Percentiles rank a stretch among this genome's conserved stretches.
phyloP scores from a whole-genome alignment of 2,797 vertebrate genomes.

The Babyrousa celebensis region DNA sequence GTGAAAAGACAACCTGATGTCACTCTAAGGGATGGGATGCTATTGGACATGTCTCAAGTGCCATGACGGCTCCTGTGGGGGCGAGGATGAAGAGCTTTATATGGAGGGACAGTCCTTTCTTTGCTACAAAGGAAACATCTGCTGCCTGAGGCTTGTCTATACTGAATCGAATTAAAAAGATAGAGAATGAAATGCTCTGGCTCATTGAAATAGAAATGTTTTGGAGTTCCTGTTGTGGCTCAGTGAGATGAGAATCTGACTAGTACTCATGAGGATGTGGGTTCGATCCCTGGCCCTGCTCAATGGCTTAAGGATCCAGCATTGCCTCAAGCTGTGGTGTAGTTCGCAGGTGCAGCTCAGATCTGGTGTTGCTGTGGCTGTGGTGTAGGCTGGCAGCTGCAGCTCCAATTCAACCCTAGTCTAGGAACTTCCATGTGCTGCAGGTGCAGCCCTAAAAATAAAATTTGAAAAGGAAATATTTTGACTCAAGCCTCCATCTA shows the following conservation, averaged over 20 bases:
- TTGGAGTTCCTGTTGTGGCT: background rate
- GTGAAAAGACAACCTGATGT: background rate
- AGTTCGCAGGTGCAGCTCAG: too few species aligned
- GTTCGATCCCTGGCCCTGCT: too few species aligned
- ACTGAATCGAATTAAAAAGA: background rate
- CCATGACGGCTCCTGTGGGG: background rate
- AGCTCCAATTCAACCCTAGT: too few species aligned
- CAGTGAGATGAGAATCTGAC: too few species aligned
- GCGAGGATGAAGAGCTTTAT: background rate
- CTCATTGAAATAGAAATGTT: background rate
- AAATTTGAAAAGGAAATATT: background rate
- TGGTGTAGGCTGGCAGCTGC: too few species aligned
- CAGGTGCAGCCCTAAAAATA: too few species aligned
- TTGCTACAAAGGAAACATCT: background rate
- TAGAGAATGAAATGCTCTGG: background rate
- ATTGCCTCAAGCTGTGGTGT: too few species aligned
- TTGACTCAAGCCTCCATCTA: background rate
- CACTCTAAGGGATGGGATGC: background rate
- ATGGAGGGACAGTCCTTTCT: background rate
- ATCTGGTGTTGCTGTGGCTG: too few species aligned
- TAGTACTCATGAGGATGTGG: too few species aligned
- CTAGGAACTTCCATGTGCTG: too few species aligned
- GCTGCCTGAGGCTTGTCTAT: background rate
- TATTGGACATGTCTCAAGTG: fast-evolving
- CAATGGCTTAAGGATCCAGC: too few species aligned